A percentile compares a stretch with the other conserved stretches of the same genome.
Evolutionary conservation across 2,113 vertebrate species (phyloP).

Genomic region (Dryoscopus gambensis): DNA sequence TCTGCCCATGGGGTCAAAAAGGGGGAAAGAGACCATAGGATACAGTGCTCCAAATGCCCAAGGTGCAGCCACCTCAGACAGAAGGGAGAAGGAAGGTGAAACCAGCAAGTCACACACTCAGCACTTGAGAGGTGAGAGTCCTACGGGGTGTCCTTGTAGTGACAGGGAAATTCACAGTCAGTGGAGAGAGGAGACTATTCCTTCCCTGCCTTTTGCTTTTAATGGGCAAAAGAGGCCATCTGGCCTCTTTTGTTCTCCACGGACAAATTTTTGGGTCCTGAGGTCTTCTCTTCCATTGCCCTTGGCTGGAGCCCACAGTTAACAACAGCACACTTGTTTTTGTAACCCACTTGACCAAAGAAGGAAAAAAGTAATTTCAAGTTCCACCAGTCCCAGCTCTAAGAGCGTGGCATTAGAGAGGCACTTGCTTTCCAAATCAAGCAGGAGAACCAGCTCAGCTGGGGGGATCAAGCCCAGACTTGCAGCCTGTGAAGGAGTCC

Average conservation of each 20-base stretch:
- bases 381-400: neutral
- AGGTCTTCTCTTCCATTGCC: neutral
- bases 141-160: neutral
- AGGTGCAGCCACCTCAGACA: neutral
- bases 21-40: neutral
- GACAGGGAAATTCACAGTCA: neutral
- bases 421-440: neutral
- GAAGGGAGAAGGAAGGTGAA: neutral
- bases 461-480: neutral
- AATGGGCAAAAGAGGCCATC: neutral
- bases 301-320: neutral
- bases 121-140: neutral
- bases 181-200: neutral
- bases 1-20: neutral
- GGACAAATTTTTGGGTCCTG: neutral
- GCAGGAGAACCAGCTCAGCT: neutral
- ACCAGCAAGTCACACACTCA: neutral
- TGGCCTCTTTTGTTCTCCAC: neutral
- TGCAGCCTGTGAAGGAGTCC: neutral
- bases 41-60: neutral
- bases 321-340: neutral
- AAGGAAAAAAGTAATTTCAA: neutral
- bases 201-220: neutral
- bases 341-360: neutral
- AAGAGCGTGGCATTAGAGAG: neutral